Conservation (phyloP, 1,140 invertebrate species). For the Popillia japonica region DNA sequence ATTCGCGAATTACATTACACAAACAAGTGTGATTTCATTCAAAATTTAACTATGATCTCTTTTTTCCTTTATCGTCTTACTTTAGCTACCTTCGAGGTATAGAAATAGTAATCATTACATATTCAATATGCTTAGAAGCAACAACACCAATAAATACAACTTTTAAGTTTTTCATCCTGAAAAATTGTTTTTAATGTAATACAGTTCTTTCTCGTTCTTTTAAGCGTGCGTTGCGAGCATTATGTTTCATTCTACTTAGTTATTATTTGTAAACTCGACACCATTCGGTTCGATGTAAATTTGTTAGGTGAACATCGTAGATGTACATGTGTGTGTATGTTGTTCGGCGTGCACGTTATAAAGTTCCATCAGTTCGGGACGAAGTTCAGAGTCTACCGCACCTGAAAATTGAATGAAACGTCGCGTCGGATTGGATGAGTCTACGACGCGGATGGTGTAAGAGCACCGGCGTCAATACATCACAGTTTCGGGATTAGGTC, state of each 20-base stretch:
- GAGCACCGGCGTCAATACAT: conserved; percentile 53
- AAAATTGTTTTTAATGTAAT: too few species aligned
- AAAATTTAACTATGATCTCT: too few species aligned
- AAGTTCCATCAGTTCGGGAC: conserved; percentile 34
- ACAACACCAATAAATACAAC: too few species aligned
- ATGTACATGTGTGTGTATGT: neutral
- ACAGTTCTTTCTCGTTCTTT: too few species aligned
- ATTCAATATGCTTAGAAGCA: too few species aligned
- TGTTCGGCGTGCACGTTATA: neutral
- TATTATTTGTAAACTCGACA: neutral
- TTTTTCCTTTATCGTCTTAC: too few species aligned
- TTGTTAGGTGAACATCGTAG: neutral
- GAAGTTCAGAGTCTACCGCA: conserved; percentile 37
- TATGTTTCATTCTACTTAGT: neutral
- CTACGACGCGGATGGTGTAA: conserved; percentile 42
- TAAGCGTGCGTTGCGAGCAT: too few species aligned
- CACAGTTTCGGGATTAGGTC: conserved; percentile 54
- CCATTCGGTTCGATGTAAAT: neutral
- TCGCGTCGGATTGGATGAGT: conserved; percentile 43
- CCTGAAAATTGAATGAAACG: conserved; percentile 50
- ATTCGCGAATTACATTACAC: too few species aligned
- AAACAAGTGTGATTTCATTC: too few species aligned
- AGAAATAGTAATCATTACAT: too few species aligned
- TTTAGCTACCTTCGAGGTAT: too few species aligned
- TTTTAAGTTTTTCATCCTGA: too few species aligned